These are phyloP conservation scores for Synanthedon formicaeformis DNA, from an alignment of 2,888 invertebrate species.

Conservation along the genomic window DNA sequence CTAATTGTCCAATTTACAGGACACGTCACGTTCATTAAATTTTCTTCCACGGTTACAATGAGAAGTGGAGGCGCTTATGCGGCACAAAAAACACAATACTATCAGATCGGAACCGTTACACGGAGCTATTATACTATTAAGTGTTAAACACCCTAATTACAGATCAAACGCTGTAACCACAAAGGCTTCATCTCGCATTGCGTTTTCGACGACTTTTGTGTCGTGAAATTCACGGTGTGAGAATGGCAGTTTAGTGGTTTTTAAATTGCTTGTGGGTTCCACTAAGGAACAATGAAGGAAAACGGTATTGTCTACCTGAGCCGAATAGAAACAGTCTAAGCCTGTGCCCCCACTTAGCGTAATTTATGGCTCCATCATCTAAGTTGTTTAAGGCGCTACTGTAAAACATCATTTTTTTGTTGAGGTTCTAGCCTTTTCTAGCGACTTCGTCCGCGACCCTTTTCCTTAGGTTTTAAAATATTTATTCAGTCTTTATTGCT, in stretches of 20 bases:
- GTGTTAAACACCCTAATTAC: constrained; percentile 62
- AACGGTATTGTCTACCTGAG: constrained; percentile 10
- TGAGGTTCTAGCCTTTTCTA: too few relatives aligned
- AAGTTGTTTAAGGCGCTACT: too few relatives aligned
- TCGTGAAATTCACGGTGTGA: constrained; percentile 43
- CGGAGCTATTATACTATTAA: constrained; percentile 50
- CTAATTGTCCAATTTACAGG: constrained; percentile 21
- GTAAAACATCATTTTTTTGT: too few relatives aligned
- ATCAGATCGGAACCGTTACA: constrained; percentile 56
- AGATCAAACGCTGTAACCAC: constrained; percentile 61
- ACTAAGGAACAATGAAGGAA: constrained; percentile 14
- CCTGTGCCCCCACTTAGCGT: too few relatives aligned
- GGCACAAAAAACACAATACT: constrained; percentile 44
- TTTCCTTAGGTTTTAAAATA: too few relatives aligned
- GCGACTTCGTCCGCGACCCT: too few relatives aligned
- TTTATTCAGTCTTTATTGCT: too few relatives aligned
- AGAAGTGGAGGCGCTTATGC: constrained; percentile 25
- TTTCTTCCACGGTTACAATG: constrained; percentile 35
- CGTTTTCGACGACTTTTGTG: constrained; percentile 46
- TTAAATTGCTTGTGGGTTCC: constrained; percentile 40
- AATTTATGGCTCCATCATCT: too few relatives aligned
- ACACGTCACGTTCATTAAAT: constrained; percentile 23
- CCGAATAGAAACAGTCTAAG: neutral
- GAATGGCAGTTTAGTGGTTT: constrained; percentile 45
- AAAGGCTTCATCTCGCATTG: constrained; percentile 50